Evolutionary conservation across 2,797 vertebrate species (phyloP).

Genomic region (Okamejei kenojei): DNA sequence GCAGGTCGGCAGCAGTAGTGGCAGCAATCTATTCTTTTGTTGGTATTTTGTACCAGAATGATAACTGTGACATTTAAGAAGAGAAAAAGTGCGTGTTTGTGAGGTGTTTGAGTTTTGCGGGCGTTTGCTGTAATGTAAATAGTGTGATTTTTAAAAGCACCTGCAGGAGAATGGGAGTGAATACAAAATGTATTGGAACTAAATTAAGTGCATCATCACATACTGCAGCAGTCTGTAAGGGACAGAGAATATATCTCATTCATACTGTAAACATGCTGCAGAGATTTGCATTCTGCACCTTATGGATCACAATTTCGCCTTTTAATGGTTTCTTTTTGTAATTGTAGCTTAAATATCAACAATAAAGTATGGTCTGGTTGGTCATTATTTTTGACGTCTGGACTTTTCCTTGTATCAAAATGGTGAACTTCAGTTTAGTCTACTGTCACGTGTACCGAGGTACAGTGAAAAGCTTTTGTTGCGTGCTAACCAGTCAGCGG

Average conservation of each 20-base stretch:
- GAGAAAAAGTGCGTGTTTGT: constrained; percentile 35
- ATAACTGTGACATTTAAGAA: constrained; percentile 44
- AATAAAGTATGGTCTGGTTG: constrained; percentile 93
- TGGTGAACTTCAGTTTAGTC: no score
- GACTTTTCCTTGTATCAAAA: neutral
- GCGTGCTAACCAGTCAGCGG: no score
- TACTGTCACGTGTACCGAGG: no score
- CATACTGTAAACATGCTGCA: constrained; percentile 71
- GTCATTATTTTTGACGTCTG: constrained; percentile 45
- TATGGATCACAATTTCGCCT: constrained; percentile 76
- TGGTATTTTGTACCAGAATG: constrained; percentile 47
- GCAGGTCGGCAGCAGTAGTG: constrained; percentile 46
- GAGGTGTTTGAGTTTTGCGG: constrained; percentile 53
- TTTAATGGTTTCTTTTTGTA: constrained; percentile 63
- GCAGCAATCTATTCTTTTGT: constrained; percentile 29
- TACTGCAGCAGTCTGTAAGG: constrained; percentile 66
- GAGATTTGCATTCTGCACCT: constrained; percentile 82
- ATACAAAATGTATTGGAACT: constrained; percentile 53
- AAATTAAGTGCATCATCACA: constrained; percentile 63
- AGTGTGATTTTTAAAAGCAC: constrained; percentile 55
- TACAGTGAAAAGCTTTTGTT: no score
- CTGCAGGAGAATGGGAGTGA: constrained; percentile 60
- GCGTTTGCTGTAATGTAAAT: constrained; percentile 62
- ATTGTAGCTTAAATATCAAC: constrained; percentile 88
- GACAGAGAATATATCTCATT: constrained; percentile 57